Base-by-base conservation (phyloP, 2,113 vertebrate species). In the Hyaena hyaena region DNA sequence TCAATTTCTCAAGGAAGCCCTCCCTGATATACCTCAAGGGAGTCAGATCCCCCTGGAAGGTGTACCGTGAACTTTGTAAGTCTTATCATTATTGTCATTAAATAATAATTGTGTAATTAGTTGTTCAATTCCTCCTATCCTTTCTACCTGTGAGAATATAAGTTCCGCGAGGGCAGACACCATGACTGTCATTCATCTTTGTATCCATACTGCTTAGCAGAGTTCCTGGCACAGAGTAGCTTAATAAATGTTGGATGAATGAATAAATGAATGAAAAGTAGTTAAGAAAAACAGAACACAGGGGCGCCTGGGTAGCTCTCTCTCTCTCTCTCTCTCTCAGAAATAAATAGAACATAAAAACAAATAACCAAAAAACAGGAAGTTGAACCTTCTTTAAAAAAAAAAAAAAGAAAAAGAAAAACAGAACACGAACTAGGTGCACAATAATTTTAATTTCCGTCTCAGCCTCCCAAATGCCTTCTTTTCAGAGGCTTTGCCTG, bases 171-270 rank as follows among this genome's bases (percentile, higher is more conserved):
- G 24, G 21, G 26, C 21, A 86, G 53, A 73, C 24, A 69, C 61
- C 26, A 61, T 79, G 23, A 23, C 50, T 73, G 0, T 83, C 2
- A 73, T 19, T 95, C 19, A n/a, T 89, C 33, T 95, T 91, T 80
- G n/a, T 79, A 7, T 79, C 55, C 74, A n/a, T 19, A 58, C 19
- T 48, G 39, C 71, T 94, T 19, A 83, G 31, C 6, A 73, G 73
- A 87, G 15, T 23, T 9, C 68, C 12, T 63, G 53, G 28, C 26
- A 95, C 48, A 80, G 31, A 93, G 50, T 19, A 93, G 4, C 26
- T 97, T 66, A 95, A 85, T 76, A 55, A 94, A 92, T 77, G 23
- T 82, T 88, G 28, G 23, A n/a, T 86, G 45, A 71, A 69, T 71
- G 21, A 92, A 48, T 95, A 73, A 66, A 39, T 90, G 39, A 86